A percentile compares a stretch with the other conserved stretches of the same genome.
Conservation (phyloP, 2,113 vertebrate species). For the Coptodon rendalli region DNA sequence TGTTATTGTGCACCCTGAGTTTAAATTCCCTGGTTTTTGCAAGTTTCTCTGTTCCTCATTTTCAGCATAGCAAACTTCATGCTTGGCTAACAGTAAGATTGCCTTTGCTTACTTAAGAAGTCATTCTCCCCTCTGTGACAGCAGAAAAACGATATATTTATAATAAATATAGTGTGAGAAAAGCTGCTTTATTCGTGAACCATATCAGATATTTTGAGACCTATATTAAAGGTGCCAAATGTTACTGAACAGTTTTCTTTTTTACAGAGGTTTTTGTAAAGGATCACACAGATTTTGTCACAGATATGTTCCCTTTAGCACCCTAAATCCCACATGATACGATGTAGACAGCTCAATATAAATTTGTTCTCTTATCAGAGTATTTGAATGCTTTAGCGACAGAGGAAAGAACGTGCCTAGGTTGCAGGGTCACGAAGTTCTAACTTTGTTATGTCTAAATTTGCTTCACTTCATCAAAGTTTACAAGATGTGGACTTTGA, state of each 20-base stretch:
- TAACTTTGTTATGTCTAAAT: neutral
- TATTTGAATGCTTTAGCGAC: neutral
- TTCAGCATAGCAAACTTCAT: neutral
- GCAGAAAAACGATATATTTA: neutral
- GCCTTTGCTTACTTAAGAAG: neutral
- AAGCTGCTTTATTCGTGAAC: neutral
- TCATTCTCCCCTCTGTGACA: neutral
- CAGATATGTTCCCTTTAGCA: neutral
- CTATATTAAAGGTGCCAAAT: neutral
- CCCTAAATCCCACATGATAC: neutral
- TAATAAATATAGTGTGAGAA: neutral
- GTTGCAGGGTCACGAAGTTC: neutral
- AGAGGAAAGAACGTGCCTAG: neutral
- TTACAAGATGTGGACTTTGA: neutral
- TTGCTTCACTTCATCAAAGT: neutral
- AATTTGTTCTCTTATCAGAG: neutral
- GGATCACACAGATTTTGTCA: neutral
- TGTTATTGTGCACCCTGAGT: neutral
- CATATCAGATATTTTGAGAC: neutral
- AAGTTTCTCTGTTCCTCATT: neutral
- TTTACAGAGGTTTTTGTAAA: neutral
- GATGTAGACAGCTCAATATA: neutral
- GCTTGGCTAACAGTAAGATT: neutral
- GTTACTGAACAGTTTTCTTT: fast-evolving
- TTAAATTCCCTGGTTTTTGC: neutral